Conservation (phyloP, 2,888 invertebrate genomes). For the Pherbina coryleti region DNA sequence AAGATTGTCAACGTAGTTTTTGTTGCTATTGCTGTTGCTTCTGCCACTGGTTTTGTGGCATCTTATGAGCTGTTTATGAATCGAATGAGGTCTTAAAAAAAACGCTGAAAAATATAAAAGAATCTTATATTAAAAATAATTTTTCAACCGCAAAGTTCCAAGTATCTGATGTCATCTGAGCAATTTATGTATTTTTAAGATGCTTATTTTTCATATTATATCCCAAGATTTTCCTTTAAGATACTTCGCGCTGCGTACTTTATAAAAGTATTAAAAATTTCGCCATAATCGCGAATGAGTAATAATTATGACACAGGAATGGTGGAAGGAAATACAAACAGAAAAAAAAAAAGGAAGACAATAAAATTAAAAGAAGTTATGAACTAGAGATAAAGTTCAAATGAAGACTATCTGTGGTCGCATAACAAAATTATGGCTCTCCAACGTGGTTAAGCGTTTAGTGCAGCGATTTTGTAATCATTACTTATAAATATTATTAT, state of each 20-base stretch:
- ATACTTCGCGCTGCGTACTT: not conserved
- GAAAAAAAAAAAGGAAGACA: not conserved
- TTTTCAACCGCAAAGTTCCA: not conserved
- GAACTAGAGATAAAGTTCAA: no score
- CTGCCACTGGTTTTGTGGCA: not conserved
- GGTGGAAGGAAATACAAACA: not conserved
- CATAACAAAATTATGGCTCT: not conserved
- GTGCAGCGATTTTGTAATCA: not conserved
- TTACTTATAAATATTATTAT: not conserved
- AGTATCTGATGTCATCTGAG: slow-evolving; percentile 17
- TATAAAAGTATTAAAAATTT: not conserved
- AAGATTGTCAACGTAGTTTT: slow-evolving; percentile 1
- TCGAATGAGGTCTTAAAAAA: not conserved
- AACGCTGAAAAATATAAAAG: not conserved
- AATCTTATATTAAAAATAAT: not conserved
- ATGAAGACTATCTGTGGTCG: no score
- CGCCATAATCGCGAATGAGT: not conserved
- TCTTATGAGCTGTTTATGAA: not conserved
- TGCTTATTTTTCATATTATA: not conserved
- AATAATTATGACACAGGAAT: not conserved
- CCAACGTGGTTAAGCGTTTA: not conserved
- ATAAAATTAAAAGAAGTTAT: not conserved
- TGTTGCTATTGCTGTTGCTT: not conserved
- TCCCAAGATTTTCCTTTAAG: not conserved
- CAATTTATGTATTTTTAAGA: slow-evolving; percentile 10